These are phyloP conservation scores for Acrossocheilus wenchowensis DNA, from an alignment of 2,797 vertebrate species.

Conservation along the genomic window DNA sequence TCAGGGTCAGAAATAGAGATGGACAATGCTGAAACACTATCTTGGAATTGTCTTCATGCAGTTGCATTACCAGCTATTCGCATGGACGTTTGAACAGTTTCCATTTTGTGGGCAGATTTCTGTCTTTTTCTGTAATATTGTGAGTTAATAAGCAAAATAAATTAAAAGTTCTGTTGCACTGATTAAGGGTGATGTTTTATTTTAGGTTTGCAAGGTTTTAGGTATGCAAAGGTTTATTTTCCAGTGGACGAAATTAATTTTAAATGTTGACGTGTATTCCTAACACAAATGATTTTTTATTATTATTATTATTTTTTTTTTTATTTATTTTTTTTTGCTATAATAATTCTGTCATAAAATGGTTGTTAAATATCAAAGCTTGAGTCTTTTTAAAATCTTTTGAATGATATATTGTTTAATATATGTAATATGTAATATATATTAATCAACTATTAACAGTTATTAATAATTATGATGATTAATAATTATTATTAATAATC, in stretches of 20 bases:
- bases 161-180: not conserved
- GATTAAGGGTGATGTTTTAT: not conserved
- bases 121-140: not conserved
- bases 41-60: slow-evolving; percentile 34
- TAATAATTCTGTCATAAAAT: not conserved
- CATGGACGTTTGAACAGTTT: not conserved
- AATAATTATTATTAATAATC: too few relatives aligned
- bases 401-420: not conserved
- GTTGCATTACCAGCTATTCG: not conserved
- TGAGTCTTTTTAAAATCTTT: not conserved
- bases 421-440: too few relatives aligned
- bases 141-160: not conserved
- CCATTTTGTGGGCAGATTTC: slow-evolving; percentile 2
- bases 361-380: not conserved
- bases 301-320: not conserved
- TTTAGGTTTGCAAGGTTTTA: not conserved
- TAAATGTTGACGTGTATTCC: not conserved
- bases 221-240: not conserved
- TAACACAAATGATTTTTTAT: not conserved
- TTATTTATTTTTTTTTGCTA: not conserved
- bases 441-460: not conserved
- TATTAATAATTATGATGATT: too few relatives aligned
- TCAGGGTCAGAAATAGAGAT: slow-evolving; percentile 63
- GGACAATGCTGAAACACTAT: slow-evolving; percentile 55
- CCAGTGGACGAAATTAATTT: not conserved